Evolutionary conservation across 2,797 vertebrate species (phyloP).

Genomic region (Halcyon chelicuti): DNA sequence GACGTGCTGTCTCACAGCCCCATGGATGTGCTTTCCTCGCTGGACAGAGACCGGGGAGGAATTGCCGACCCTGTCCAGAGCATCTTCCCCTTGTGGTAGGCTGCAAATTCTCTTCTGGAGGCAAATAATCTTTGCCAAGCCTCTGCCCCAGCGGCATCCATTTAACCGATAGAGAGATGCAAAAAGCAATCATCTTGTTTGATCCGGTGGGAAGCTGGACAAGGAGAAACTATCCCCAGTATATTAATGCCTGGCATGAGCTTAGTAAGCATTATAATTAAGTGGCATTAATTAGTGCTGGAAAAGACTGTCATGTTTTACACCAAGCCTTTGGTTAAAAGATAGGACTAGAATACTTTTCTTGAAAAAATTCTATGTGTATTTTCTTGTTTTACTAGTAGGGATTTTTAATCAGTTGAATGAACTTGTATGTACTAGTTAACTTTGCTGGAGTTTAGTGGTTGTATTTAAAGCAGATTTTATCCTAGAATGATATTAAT

Average conservation of each 20-base stretch:
- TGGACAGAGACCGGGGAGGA: not conserved
- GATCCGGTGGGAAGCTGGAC: constrained; percentile 41
- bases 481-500: constrained; percentile 99
- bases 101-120: not conserved
- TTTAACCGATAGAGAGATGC: constrained; percentile 20
- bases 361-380: constrained; percentile 45
- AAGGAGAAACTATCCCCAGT: constrained; percentile 26
- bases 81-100: not conserved
- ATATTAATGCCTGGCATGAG: constrained; percentile 61
- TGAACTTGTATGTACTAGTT: constrained; percentile 86
- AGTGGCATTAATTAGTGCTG: constrained; percentile 70
- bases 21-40: fast-evolving
- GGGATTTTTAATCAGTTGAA: constrained; percentile 81
- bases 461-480: constrained; percentile 89
- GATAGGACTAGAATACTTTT: constrained; percentile 42
- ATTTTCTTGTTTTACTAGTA: constrained; percentile 79
- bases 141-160: not conserved
- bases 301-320: constrained; percentile 57
- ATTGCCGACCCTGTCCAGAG: not conserved
- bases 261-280: constrained; percentile 63
- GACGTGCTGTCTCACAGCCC: fast-evolving
- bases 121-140: constrained; percentile 4
- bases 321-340: constrained; percentile 53
- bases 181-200: constrained; percentile 45
- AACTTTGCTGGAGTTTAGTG: constrained; percentile 86